Conservation (phyloP, 2,888 invertebrate genomes). For the Erebia palarica region DNA sequence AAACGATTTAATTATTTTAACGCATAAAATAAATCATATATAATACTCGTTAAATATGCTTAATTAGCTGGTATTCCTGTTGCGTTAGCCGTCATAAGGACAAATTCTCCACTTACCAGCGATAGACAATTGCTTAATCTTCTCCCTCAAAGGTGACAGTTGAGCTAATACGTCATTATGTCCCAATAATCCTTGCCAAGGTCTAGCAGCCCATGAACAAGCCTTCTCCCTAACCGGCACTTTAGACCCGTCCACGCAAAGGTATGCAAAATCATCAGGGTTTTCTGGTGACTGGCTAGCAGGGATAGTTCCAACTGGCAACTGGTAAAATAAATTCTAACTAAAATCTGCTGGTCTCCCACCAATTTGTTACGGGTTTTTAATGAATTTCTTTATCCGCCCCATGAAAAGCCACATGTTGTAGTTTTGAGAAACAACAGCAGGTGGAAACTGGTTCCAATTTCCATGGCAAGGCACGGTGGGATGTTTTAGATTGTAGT, state of each 20-base stretch:
- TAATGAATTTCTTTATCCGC: too few relatives aligned
- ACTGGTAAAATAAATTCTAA: constrained; percentile 54
- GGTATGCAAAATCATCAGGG: constrained; percentile 86
- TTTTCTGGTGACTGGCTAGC: constrained; percentile 83
- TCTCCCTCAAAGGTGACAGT: constrained; percentile 77
- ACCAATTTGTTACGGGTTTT: too few relatives aligned
- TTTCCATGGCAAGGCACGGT: too few relatives aligned
- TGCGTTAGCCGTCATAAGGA: too few relatives aligned
- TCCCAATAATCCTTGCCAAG: constrained; percentile 91
- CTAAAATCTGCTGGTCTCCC: not conserved
- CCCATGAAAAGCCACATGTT: too few relatives aligned
- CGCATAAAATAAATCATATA: too few relatives aligned
- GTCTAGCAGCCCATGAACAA: constrained; percentile 92
- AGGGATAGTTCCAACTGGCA: constrained; percentile 83
- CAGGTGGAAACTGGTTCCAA: too few relatives aligned
- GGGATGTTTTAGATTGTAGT: too few relatives aligned
- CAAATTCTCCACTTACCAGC: constrained; percentile 55
- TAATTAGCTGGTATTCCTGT: too few relatives aligned
- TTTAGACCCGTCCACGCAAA: constrained; percentile 90
- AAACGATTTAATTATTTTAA: too few relatives aligned
- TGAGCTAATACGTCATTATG: constrained; percentile 84
- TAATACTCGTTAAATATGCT: too few relatives aligned
- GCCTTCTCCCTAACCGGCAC: constrained; percentile 84
- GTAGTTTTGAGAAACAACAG: too few relatives aligned
- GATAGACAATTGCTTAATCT: constrained; percentile 80